Percentiles rank a stretch among this genome's conserved stretches.
These are phyloP conservation scores for Peromyscus leucopus DNA, from an alignment of 2,113 vertebrate species.

Conservation along the genomic window DNA sequence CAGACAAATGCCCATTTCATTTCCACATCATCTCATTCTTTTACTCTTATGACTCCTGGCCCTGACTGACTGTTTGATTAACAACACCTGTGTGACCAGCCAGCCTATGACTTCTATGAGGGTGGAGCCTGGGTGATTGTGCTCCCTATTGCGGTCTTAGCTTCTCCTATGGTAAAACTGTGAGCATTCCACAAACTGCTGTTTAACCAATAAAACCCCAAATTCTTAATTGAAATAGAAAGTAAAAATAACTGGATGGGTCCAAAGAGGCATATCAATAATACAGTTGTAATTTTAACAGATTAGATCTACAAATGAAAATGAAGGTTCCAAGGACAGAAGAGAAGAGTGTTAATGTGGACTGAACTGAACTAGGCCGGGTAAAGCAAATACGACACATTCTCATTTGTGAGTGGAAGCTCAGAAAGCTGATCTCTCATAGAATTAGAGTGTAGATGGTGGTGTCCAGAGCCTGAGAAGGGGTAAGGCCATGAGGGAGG, in stretches of 20 bases:
- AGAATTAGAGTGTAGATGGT: neutral
- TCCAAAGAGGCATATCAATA: neutral
- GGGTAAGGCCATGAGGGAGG: too few species aligned
- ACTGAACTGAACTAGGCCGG: neutral
- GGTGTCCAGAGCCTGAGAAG: too few species aligned
- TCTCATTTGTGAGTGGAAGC: neutral
- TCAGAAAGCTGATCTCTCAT: neutral
- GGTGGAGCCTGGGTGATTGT: neutral
- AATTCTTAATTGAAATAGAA: neutral
- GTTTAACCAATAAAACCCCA: slow-evolving; percentile 13
- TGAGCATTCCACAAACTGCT: neutral
- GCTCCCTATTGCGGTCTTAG: neutral
- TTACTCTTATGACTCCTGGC: neutral
- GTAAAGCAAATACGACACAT: neutral
- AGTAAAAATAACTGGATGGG: neutral
- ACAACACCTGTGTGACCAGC: neutral
- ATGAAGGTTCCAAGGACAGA: neutral
- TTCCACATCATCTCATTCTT: neutral
- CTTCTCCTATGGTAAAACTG: neutral
- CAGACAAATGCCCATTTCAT: neutral
- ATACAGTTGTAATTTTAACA: neutral
- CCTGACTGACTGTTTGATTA: neutral
- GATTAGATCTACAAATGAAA: neutral
- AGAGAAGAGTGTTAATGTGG: neutral
- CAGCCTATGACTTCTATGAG: neutral